These are phyloP conservation scores for Bradynema listronoti DNA, from an alignment of 1,140 invertebrate species.

Conservation along the genomic window DNA sequence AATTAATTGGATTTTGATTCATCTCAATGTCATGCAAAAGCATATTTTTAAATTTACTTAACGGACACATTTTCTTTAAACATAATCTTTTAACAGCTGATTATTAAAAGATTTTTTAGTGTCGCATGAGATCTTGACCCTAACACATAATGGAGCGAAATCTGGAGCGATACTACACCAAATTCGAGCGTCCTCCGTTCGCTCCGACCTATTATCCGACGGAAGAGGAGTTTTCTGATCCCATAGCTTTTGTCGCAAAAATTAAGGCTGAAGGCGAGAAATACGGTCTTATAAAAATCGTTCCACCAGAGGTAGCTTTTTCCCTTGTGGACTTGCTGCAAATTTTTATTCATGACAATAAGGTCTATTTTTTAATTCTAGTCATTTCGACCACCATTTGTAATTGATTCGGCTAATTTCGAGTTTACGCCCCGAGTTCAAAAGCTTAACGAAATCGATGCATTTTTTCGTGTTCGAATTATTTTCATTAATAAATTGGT, in stretches of 20 bases:
- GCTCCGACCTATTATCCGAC: constrained; percentile 73
- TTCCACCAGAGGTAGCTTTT: constrained; percentile 68
- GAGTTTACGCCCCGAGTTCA: constrained; percentile 90
- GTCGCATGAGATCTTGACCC: no score
- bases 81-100: no score
- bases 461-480: constrained; percentile 36
- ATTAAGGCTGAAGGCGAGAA: constrained; percentile 81
- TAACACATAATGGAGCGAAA: constrained; percentile 22
- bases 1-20: no score
- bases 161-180: constrained; percentile 26
- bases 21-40: no score
- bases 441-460: constrained; percentile 73
- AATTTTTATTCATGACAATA: not conserved
- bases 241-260: constrained; percentile 83
- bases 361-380: constrained; percentile 60
- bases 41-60: no score
- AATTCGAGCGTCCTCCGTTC: constrained; percentile 28
- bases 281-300: constrained; percentile 87
- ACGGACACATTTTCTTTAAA: no score
- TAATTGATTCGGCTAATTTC: constrained; percentile 84
- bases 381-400: constrained; percentile 94
- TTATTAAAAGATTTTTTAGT: no score
- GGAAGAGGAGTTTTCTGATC: constrained; percentile 80
- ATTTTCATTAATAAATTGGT: constrained; percentile 42
- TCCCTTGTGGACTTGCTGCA: not conserved